Percentiles rank a stretch among this genome's conserved stretches.
Conservation (phyloP, 2,113 vertebrate species). For the Bufo bufo region DNA sequence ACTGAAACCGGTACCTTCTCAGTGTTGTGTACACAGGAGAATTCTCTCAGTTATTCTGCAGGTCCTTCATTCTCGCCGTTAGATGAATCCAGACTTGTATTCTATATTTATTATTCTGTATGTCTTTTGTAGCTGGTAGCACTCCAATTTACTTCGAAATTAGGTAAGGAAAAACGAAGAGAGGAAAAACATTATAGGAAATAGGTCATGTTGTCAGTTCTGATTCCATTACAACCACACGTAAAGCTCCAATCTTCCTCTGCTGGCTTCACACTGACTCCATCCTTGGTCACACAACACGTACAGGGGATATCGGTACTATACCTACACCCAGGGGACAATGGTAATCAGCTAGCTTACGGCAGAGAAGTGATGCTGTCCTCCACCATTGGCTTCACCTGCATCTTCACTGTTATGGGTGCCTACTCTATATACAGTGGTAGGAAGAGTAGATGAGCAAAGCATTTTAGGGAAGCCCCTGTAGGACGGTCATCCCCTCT, state of each 20-base stretch:
- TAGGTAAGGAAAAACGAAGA: background rate
- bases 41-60: background rate
- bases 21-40: background rate
- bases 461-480: conserved; percentile 5
- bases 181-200: background rate
- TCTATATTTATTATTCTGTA: background rate
- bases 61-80: no score
- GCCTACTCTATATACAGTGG: background rate
- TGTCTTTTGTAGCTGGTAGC: background rate
- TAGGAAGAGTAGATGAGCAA: background rate
- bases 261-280: background rate
- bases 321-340: background rate
- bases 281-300: background rate
- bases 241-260: conserved; percentile 67
- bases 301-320: background rate
- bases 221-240: conserved; percentile 63
- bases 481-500: background rate
- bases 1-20: background rate
- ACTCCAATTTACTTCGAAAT: background rate
- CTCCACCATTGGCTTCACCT: background rate
- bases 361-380: background rate
- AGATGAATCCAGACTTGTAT: no score
- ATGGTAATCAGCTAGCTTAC: background rate
- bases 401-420: background rate
- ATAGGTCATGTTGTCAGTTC: conserved; percentile 60